These are phyloP conservation scores for Chamaetylas fuelleborni DNA, from an alignment of 2,113 vertebrate genomes.

Conservation along the genomic window DNA sequence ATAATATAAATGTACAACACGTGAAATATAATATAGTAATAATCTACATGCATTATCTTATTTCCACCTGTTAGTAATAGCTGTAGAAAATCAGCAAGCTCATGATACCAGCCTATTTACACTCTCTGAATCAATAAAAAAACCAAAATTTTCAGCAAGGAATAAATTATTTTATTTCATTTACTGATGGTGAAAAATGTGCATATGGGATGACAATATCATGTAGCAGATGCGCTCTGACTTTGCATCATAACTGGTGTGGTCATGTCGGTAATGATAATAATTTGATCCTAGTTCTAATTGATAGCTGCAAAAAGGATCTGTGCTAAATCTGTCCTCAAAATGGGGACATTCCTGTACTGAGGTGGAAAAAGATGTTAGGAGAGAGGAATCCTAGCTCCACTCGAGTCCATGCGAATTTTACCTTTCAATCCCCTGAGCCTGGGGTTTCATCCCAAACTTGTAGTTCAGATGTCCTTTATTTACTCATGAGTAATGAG, in stretches of 20 bases:
- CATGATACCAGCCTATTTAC: background rate
- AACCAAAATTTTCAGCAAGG: background rate
- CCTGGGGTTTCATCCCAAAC: background rate
- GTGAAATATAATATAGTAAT: background rate
- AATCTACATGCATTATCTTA: background rate
- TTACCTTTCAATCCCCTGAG: background rate
- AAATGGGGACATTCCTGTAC: background rate
- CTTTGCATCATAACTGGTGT: background rate
- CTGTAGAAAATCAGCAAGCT: background rate
- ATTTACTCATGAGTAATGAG: background rate
- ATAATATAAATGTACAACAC: background rate
- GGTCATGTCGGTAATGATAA: background rate
- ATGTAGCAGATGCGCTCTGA: background rate
- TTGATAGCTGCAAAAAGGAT: background rate
- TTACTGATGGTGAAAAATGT: background rate
- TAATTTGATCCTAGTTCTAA: background rate
- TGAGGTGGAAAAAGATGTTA: background rate
- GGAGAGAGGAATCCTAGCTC: background rate
- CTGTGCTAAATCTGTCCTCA: background rate
- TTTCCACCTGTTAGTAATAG: fast-evolving
- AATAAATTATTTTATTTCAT: background rate
- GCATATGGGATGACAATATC: background rate
- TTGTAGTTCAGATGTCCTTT: background rate
- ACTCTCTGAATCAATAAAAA: background rate
- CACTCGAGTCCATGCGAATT: background rate